These are phyloP conservation scores for Lacanobia wlatinum DNA, from an alignment of 2,888 invertebrate genomes.

Conservation along the genomic window DNA sequence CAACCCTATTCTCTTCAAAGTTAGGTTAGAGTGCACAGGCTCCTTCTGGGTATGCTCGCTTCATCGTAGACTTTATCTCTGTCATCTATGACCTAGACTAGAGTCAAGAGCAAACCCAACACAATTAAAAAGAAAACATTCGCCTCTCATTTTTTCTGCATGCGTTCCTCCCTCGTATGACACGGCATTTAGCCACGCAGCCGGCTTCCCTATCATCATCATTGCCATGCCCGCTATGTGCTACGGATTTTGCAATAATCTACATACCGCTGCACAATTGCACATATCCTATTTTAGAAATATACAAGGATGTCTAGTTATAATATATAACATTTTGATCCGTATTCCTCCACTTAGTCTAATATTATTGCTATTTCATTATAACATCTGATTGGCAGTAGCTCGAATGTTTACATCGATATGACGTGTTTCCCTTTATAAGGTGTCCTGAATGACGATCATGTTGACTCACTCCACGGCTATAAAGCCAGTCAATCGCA, in stretches of 20 bases:
- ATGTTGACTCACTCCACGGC: constrained; percentile 26
- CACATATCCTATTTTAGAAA: constrained; percentile 16
- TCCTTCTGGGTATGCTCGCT: too few relatives aligned
- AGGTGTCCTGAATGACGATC: constrained; percentile 23
- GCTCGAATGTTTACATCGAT: constrained; percentile 33
- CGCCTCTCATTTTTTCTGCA: not conserved
- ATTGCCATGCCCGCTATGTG: not conserved
- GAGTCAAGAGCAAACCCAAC: too few relatives aligned
- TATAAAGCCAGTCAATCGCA: constrained; percentile 13
- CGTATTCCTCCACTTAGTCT: not conserved
- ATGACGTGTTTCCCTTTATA: constrained; percentile 37
- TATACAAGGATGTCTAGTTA: not conserved
- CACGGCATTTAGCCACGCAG: not conserved
- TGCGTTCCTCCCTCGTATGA: not conserved
- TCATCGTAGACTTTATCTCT: too few relatives aligned
- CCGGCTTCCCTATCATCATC: not conserved
- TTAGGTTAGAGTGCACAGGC: too few relatives aligned
- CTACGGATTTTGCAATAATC: not conserved
- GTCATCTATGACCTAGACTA: too few relatives aligned
- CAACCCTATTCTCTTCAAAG: too few relatives aligned
- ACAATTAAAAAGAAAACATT: too few relatives aligned
- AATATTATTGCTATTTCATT: constrained; percentile 19
- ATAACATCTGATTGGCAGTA: constrained; percentile 17
- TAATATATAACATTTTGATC: not conserved
- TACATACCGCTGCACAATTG: not conserved